phyloP scores from a whole-genome alignment of 2,113 vertebrate species.

The Ciconia boyciana region DNA sequence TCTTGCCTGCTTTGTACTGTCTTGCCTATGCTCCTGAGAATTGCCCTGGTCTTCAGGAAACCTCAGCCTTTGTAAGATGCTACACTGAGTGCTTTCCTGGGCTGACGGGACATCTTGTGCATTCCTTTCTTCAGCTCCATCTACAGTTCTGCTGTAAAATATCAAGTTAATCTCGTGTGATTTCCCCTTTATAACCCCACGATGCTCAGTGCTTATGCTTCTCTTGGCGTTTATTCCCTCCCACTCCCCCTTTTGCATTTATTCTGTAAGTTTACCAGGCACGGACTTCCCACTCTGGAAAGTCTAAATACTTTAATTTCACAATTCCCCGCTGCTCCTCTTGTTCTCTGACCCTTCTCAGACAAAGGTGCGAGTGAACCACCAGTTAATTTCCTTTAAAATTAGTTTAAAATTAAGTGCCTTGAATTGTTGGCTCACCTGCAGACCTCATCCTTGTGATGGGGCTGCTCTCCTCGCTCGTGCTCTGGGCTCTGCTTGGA shows the following conservation, averaged over 20 bases:
- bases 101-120: neutral
- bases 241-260: neutral
- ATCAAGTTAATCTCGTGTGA: neutral
- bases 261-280: neutral
- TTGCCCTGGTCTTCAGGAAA: neutral
- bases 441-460: neutral
- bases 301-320: neutral
- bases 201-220: neutral
- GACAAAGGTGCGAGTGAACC: neutral
- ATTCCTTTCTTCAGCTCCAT: neutral
- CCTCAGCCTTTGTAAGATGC: neutral
- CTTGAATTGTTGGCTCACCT: neutral
- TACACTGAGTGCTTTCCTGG: fast-evolving
- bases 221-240: neutral
- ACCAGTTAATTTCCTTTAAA: neutral
- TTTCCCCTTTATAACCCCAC: neutral
- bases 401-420: neutral
- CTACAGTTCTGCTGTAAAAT: neutral
- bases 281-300: fast-evolving
- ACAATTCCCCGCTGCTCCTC: neutral
- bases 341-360: neutral
- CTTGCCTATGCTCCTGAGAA: neutral
- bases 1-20: neutral
- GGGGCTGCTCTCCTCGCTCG: neutral
- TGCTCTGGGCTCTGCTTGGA: neutral